phyloP scores from a whole-genome alignment of 2,113 vertebrate genomes.

The Osmerus eperlanus region DNA sequence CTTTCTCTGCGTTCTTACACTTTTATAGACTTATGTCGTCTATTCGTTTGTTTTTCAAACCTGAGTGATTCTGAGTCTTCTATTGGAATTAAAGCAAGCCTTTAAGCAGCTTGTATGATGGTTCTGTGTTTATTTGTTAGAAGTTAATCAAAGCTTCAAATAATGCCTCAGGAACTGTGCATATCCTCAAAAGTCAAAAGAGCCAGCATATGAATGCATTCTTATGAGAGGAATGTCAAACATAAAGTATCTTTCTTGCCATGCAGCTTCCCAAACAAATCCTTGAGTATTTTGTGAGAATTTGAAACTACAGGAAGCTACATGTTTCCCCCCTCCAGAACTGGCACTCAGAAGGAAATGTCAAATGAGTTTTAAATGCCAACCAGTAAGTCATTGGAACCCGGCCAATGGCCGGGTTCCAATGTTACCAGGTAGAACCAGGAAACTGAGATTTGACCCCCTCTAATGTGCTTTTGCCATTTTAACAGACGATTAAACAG shows the following conservation, averaged over 20 bases:
- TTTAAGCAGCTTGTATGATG: neutral
- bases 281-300: too few species aligned
- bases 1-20: too few species aligned
- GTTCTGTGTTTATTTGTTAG: neutral
- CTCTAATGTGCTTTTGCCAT: too few species aligned
- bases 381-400: too few species aligned
- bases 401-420: too few species aligned
- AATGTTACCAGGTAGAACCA: too few species aligned
- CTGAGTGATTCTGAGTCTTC: conserved; percentile 9
- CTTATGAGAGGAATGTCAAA: neutral
- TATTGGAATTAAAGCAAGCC: conserved; percentile 8
- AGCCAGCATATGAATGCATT: conserved; percentile 8
- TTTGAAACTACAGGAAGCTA: too few species aligned
- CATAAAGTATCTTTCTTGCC: neutral
- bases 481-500: too few species aligned
- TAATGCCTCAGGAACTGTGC: conserved; percentile 54
- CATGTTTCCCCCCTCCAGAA: too few species aligned
- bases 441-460: too few species aligned
- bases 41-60: neutral
- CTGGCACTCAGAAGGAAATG: neutral
- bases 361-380: conserved; percentile 19
- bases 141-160: conserved; percentile 30
- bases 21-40: conserved; percentile 8
- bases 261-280: too few species aligned
- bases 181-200: conserved; percentile 28